Conservation (phyloP, 2,888 invertebrate species). For the Auanema freiburgensis region DNA sequence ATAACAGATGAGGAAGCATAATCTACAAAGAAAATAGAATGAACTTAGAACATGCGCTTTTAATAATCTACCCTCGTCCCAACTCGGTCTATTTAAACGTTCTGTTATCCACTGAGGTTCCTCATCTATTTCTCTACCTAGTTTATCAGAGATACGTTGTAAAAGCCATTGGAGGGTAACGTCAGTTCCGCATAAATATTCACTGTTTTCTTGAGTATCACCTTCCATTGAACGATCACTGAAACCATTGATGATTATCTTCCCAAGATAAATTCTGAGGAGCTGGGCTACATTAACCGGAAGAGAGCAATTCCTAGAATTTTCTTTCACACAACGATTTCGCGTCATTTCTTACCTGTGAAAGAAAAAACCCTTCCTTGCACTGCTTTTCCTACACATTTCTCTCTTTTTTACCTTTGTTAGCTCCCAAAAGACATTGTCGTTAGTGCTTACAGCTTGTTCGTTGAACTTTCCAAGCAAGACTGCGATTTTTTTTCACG, state of each 20-base stretch:
- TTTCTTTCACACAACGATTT: neutral
- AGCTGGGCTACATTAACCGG: neutral
- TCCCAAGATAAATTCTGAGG: neutral
- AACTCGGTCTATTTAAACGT: slow-evolving; percentile 45
- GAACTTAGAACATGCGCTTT: neutral
- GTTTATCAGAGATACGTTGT: slow-evolving; percentile 48
- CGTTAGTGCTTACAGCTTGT: neutral
- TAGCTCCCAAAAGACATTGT: neutral
- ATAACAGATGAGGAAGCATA: slow-evolving; percentile 54
- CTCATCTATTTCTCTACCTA: slow-evolving; percentile 34
- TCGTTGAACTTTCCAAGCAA: neutral
- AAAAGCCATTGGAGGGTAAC: slow-evolving; percentile 57
- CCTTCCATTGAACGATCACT: slow-evolving; percentile 33
- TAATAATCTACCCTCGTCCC: slow-evolving; percentile 22
- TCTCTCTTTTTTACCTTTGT: slow-evolving; percentile 4
- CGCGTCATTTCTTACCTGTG: slow-evolving; percentile 3
- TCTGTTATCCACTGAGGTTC: slow-evolving; percentile 61
- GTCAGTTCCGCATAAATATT: slow-evolving; percentile 48
- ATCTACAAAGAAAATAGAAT: slow-evolving; percentile 27
- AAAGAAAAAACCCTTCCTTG: neutral
- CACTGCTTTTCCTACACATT: neutral
- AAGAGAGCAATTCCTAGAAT: slow-evolving; percentile 5
- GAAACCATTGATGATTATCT: slow-evolving; percentile 5
- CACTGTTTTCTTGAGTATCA: slow-evolving; percentile 26
- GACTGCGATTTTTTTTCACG: neutral